Evolutionary conservation across 1,140 invertebrate genomes (phyloP).

Genomic region (Drosophila arawakana): DNA sequence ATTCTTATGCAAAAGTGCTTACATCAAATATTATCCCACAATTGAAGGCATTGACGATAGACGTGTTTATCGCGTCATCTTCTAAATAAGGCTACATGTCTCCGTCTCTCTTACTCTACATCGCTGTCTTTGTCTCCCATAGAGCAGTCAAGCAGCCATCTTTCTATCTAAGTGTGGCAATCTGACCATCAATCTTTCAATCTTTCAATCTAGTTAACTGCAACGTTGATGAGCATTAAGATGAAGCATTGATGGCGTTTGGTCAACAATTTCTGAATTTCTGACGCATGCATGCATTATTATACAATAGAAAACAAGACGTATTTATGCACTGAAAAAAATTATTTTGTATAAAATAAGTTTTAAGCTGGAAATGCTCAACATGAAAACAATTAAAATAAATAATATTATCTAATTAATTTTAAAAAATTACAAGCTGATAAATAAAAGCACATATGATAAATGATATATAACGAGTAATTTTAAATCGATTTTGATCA

Average conservation of each 20-base stretch:
- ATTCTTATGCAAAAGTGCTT: slow-evolving; percentile 3
- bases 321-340: not conserved
- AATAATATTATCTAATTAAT: no score
- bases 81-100: not conserved
- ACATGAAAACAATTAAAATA: no score
- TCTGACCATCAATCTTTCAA: slow-evolving; percentile 74
- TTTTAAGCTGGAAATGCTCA: no score
- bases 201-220: slow-evolving; percentile 66
- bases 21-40: not conserved
- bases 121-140: not conserved
- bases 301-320: not conserved
- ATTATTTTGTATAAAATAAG: no score
- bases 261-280: slow-evolving; percentile 30
- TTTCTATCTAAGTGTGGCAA: slow-evolving; percentile 57
- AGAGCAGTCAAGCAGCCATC: slow-evolving; percentile 6
- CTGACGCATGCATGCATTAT: slow-evolving; percentile 45
- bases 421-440: no score
- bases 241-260: slow-evolving; percentile 42
- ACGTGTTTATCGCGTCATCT: slow-evolving; percentile 47
- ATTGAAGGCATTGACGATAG: slow-evolving; percentile 6
- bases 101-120: not conserved
- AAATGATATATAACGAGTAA: no score
- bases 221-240: slow-evolving; percentile 34
- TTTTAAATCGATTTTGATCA: no score
- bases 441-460: no score